Conservation (phyloP, 2,113 vertebrate species). For the Noctilio leporinus region DNA sequence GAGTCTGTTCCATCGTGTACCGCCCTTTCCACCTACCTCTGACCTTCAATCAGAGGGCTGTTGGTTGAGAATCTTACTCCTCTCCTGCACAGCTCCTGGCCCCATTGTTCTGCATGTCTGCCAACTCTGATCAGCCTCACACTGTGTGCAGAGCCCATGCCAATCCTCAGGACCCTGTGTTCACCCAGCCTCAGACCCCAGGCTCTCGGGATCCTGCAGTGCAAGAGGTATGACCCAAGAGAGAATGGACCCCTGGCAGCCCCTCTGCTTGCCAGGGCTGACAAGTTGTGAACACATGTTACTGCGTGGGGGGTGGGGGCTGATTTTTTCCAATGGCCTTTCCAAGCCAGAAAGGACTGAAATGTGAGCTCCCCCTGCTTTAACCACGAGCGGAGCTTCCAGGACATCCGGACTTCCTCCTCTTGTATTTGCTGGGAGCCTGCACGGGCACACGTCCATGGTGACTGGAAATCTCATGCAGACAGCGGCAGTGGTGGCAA, state of each 20-base stretch:
- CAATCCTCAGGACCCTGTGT: neutral
- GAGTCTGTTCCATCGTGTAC: neutral
- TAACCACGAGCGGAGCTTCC: neutral
- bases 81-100: neutral
- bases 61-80: neutral
- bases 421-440: neutral
- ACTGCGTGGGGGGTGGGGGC: neutral
- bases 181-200: neutral
- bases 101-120: neutral
- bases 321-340: constrained; percentile 33
- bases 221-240: neutral
- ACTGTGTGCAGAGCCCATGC: neutral
- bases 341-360: constrained; percentile 49
- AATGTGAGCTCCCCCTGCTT: constrained; percentile 6
- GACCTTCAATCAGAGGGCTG: neutral
- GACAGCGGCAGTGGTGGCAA: rapidly evolving
- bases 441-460: neutral
- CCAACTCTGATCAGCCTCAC: neutral
- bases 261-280: neutral
- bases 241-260: neutral
- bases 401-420: neutral
- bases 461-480: neutral
- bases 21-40: neutral
- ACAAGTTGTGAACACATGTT: neutral
- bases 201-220: neutral